Percentiles rank a stretch among this genome's conserved stretches.
Evolutionary conservation across 2,113 vertebrate species (phyloP).

Genomic region (Pyrgilauda ruficollis): DNA sequence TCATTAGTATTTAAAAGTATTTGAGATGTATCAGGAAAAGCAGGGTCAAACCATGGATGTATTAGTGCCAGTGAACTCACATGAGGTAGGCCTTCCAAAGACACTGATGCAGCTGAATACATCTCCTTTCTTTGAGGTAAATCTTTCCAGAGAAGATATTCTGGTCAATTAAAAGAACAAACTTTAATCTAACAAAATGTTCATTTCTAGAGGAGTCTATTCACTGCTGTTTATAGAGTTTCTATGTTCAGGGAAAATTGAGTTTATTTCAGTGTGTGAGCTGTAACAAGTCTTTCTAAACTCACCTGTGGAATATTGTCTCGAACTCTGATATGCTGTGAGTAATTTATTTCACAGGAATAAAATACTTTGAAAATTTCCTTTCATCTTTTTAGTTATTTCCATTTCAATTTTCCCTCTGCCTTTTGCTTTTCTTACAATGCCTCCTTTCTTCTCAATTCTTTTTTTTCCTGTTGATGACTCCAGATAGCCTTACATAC

Average conservation of each 20-base stretch:
- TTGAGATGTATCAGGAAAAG: neutral
- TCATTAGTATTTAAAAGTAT: neutral
- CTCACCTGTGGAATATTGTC: neutral
- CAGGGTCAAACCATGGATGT: neutral
- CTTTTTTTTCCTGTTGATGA: neutral
- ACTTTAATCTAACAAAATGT: neutral
- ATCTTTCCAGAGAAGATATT: neutral
- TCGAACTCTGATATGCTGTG: neutral
- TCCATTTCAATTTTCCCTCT: neutral
- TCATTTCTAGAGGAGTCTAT: neutral
- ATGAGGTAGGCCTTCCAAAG: neutral
- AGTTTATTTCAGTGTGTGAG: neutral
- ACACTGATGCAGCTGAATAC: neutral
- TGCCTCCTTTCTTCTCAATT: conserved; percentile 11
- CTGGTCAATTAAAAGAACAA: neutral
- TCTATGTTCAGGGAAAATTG: neutral
- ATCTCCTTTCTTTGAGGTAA: neutral
- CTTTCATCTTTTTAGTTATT: conserved; percentile 3
- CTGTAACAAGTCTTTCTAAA: neutral
- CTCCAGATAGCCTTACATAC: conserved; percentile 16
- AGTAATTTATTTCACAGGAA: neutral
- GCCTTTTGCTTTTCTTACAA: neutral
- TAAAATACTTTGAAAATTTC: neutral
- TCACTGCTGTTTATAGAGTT: neutral
- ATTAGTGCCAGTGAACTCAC: neutral